A percentile compares a stretch with the other conserved stretches of the same genome.
Conservation (phyloP, 2,113 vertebrate species). For the Notarius quadriscutis region DNA sequence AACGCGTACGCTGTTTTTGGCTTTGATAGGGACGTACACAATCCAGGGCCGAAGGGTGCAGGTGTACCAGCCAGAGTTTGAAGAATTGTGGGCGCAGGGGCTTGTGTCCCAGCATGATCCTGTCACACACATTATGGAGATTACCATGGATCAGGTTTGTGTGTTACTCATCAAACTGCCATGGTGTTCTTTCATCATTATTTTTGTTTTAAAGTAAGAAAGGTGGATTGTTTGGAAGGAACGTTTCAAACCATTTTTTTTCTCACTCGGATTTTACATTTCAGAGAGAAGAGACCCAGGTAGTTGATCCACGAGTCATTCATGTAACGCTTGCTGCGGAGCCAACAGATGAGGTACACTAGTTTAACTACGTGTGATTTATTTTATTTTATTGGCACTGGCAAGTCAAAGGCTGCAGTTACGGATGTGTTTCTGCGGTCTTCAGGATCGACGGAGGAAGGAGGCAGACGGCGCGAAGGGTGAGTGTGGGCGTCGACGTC, state of each 20-base stretch:
- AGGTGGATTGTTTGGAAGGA: not conserved
- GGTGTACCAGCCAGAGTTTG: conserved; percentile 94
- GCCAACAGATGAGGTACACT: conserved; percentile 61
- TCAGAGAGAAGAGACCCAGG: conserved; percentile 86
- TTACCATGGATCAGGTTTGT: conserved; percentile 86
- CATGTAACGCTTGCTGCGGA: conserved; percentile 84
- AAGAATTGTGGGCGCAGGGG: conserved; percentile 85
- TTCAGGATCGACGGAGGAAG: conserved; percentile 72
- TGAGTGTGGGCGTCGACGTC: conserved; percentile 87
- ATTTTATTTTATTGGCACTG: not conserved
- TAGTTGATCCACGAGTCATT: conserved; percentile 91
- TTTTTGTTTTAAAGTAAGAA: not conserved
- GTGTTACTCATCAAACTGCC: not conserved
- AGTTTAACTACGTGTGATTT: not conserved
- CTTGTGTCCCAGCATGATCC: conserved; percentile 90
- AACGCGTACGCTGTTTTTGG: not conserved
- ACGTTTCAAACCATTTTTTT: not conserved
- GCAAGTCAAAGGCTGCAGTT: not conserved
- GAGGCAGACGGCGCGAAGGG: conserved; percentile 78
- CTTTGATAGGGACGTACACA: conserved; percentile 82
- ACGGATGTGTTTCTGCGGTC: not conserved
- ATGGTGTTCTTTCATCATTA: not conserved
- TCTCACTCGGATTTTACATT: not conserved
- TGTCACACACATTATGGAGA: conserved; percentile 90
- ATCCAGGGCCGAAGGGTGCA: conserved; percentile 92